A percentile compares a stretch with the other conserved stretches of the same genome.
Conservation (phyloP, 2,113 vertebrate genomes). For the Psittacus erithacus region DNA sequence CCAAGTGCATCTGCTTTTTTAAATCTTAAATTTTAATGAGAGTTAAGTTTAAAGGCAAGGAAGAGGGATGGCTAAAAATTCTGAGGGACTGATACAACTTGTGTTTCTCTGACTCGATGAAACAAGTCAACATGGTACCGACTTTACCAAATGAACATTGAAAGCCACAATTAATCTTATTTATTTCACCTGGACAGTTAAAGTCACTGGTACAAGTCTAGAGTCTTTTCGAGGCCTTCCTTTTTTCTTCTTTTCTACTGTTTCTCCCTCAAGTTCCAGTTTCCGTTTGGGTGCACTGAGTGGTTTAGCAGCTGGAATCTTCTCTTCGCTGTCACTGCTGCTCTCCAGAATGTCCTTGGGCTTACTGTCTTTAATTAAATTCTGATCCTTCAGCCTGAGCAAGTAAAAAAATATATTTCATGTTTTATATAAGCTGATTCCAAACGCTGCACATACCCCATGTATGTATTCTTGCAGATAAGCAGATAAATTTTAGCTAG, state of each 20-base stretch:
- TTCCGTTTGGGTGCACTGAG: conserved; percentile 87
- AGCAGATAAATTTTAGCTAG: not conserved
- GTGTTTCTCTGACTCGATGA: not conserved
- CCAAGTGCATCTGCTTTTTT: not conserved
- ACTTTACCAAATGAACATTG: not conserved
- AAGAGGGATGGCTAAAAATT: not conserved
- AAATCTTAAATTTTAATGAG: not conserved
- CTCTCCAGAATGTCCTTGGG: conserved; percentile 85
- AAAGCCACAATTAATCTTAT: not conserved
- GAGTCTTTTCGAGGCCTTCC: conserved; percentile 93
- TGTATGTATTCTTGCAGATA: not conserved
- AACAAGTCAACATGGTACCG: not conserved
- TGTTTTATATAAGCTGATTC: not conserved
- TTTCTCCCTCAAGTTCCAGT: conserved; percentile 86
- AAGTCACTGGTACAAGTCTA: conserved; percentile 81
- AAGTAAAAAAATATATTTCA: not conserved
- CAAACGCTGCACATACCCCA: not conserved
- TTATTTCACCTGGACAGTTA: conserved; percentile 85
- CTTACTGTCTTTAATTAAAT: conserved; percentile 81
- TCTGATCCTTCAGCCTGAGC: conserved; percentile 84
- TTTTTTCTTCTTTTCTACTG: conserved; percentile 95
- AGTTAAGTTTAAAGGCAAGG: not conserved
- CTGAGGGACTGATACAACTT: not conserved
- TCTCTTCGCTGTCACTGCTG: conserved; percentile 97
- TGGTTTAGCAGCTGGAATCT: conserved; percentile 83